Percentiles rank a stretch among this genome's conserved stretches.
Evolutionary conservation across 2,888 invertebrate species (phyloP).

Genomic region (Pollenia angustigena): DNA sequence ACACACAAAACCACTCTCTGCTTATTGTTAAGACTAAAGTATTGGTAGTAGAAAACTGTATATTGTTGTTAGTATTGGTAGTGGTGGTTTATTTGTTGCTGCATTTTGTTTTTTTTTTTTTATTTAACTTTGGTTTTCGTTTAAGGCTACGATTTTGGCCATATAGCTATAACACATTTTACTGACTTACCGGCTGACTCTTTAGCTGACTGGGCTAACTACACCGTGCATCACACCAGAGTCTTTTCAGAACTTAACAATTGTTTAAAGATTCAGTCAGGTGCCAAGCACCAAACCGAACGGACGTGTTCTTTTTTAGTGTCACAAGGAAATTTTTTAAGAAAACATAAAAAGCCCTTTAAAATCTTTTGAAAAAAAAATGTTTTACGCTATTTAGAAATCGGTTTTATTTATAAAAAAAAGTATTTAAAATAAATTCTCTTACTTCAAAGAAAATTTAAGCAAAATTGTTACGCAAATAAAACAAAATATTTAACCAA

Average conservation of each 20-base stretch:
- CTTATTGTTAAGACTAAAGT: conserved; percentile 39
- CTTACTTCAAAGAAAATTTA: conserved; percentile 24
- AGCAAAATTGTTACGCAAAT: background rate
- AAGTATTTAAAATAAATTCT: conserved; percentile 32
- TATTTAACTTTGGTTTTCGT: conserved; percentile 71
- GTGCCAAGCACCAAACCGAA: conserved; percentile 84
- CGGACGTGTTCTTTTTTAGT: conserved; percentile 80
- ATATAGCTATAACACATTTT: conserved; percentile 69
- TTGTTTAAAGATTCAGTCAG: conserved; percentile 84
- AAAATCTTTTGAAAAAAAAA: background rate
- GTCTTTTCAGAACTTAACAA: conserved; percentile 82
- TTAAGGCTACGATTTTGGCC: conserved; percentile 74
- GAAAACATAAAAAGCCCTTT: conserved; percentile 29
- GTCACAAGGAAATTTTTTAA: conserved; percentile 11
- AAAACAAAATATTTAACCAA: conserved; percentile 23
- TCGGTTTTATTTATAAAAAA: conserved; percentile 22
- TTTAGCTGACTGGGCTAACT: conserved; percentile 54
- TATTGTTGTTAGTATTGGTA: conserved; percentile 36
- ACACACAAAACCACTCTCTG: conserved; percentile 15
- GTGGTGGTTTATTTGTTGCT: conserved; percentile 43
- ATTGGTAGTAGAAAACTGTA: conserved; percentile 13
- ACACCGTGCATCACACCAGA: conserved; percentile 76
- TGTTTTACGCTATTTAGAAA: background rate
- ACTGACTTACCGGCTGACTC: conserved; percentile 35
- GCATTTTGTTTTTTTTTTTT: conserved; percentile 8